A percentile compares a stretch with the other conserved stretches of the same genome.
These are phyloP conservation scores for Tokudaia muenninki DNA, from an alignment of 2,797 vertebrate genomes.

Conservation along the genomic window DNA sequence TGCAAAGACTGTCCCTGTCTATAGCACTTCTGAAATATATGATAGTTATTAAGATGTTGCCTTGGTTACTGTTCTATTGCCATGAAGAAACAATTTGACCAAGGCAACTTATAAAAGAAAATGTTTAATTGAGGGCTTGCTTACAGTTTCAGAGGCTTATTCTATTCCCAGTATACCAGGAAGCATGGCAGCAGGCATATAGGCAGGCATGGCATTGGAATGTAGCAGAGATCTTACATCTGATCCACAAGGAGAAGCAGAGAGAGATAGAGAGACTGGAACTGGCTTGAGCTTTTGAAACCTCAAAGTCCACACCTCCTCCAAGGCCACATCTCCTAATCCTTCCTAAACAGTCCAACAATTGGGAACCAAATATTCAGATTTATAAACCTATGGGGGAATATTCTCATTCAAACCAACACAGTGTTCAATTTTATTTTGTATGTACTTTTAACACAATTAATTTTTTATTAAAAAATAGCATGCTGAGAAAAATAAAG, in stretches of 20 bases:
- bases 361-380: neutral
- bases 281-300: neutral
- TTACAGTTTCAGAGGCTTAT: neutral
- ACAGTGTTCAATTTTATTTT: neutral
- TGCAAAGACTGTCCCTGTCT: neutral
- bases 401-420: neutral
- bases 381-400: no score
- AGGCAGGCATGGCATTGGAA: neutral
- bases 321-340: neutral
- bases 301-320: neutral
- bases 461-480: neutral
- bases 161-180: neutral
- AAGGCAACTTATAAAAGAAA: neutral
- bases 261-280: neutral
- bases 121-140: neutral
- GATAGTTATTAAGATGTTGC: neutral
- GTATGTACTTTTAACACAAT: conserved; percentile 1
- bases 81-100: neutral
- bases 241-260: neutral
- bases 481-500: conserved; percentile 37
- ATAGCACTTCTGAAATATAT: neutral
- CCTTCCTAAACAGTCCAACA: neutral
- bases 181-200: neutral
- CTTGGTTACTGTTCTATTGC: neutral
- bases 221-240: neutral